Base-by-base conservation (phyloP, 30 jellyfish, hydroid and myxozoan species). In the Aurelia aurita complex sp. Pacific region DNA sequence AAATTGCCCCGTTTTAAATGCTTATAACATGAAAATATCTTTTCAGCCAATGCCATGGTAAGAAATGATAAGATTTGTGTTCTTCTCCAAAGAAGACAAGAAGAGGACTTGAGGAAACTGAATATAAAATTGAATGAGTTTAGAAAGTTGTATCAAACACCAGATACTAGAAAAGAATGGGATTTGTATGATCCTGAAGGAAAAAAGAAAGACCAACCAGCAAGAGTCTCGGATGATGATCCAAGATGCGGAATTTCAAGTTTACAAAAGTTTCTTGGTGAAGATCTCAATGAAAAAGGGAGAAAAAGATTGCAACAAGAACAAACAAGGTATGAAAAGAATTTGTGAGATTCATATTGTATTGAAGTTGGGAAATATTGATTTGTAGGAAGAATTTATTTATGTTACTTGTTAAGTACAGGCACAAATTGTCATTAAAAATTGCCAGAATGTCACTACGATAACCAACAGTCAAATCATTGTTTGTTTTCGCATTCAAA, bases 201-300 rank as follows among this genome's bases (percentile, higher is more conserved):
- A 5, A 92, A 92, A 64, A 67, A 73, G 69, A 92, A 92, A 79
- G 98, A 92, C 38, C 77, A 83, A 67, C 93, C 98, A 5, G 98
- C 98, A 13, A 77, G 98, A 18, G 90, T 92, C 16, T 87, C 97
- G 10, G 98, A 92, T 86, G 96, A 92, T 82, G 98, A 92, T 57
- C 97, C 98, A 54, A 73, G 98, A 46, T 92, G 98, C 63, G 97
- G 98, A 18, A 68, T 92, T 73, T 92, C 98, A 15, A 82, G 98
- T 74, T 36, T 92, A 77, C 98, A 92, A 66, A 92, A 77, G 87
- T 92, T 92, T 82, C 76, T 77, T 7, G 98, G 98, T 1, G 98
- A 92, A 88, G 98, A 92, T 54, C 77, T 92, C 59, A 78, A 77
- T 83, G 98, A 76, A 52, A 92, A 72, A 16, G 97, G 82, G 46